phyloP scores from a whole-genome alignment of 2,888 invertebrate species.

The Orchesellides sinensis region DNA sequence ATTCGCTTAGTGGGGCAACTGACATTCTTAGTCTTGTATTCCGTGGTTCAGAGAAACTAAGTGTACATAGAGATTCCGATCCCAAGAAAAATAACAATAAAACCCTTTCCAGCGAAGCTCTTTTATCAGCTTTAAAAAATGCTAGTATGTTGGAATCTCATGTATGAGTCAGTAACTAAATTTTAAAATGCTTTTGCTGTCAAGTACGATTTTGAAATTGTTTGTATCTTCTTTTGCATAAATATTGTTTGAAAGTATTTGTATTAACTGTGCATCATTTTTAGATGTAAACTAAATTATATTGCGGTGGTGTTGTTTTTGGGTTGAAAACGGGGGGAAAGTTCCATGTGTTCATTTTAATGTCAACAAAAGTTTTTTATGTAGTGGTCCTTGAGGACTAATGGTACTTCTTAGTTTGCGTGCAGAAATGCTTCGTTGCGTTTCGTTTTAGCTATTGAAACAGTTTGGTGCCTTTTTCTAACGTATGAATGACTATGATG shows the following conservation, averaged over 20 bases:
- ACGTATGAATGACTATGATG: slow-evolving; percentile 31
- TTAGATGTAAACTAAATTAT: not conserved
- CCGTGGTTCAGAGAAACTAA: slow-evolving; percentile 56
- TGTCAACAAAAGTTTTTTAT: not conserved
- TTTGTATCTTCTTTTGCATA: not conserved
- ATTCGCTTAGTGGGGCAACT: slow-evolving; percentile 73
- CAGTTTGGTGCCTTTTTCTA: slow-evolving; percentile 55
- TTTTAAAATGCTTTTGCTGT: not conserved
- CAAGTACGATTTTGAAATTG: not conserved
- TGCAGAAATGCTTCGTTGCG: slow-evolving; percentile 6
- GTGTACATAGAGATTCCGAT: slow-evolving; percentile 43
- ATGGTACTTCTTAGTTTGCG: not conserved
- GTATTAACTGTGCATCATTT: not conserved
- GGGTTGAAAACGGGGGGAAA: not conserved
- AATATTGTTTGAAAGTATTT: not conserved
- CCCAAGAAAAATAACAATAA: slow-evolving; percentile 47
- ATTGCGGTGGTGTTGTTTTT: not conserved
- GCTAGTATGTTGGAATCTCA: slow-evolving; percentile 74
- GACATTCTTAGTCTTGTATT: slow-evolving; percentile 74
- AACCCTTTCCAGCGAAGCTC: slow-evolving; percentile 67
- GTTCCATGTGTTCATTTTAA: slow-evolving; percentile 48
- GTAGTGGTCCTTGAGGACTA: slow-evolving; percentile 9
- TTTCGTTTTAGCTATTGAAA: slow-evolving; percentile 40
- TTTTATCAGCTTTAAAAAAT: slow-evolving; percentile 70
- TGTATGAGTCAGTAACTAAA: slow-evolving; percentile 59